phyloP scores from a whole-genome alignment of 2,888 invertebrate species.

The Drosophila colorata region DNA sequence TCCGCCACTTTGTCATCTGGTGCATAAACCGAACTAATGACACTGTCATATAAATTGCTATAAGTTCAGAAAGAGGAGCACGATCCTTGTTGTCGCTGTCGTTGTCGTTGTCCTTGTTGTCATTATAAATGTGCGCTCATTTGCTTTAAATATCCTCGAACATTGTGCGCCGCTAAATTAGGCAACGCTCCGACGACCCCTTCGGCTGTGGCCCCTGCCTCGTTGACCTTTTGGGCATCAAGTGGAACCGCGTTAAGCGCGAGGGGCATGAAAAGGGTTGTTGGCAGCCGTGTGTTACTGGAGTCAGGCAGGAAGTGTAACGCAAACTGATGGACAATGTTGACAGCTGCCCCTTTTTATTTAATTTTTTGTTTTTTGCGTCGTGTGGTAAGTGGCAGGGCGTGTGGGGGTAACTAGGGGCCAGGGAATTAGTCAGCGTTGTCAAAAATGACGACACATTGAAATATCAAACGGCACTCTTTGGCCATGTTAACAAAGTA shows the following conservation, averaged over 20 bases:
- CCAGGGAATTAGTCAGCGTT: slow-evolving; percentile 71
- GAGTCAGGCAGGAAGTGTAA: slow-evolving; percentile 55
- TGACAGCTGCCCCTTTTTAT: slow-evolving; percentile 66
- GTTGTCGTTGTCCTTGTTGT: slow-evolving; percentile 63
- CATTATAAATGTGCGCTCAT: slow-evolving; percentile 78
- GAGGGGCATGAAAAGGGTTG: slow-evolving; percentile 66
- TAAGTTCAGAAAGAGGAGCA: slow-evolving; percentile 48
- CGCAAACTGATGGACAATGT: slow-evolving; percentile 62
- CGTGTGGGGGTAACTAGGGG: slow-evolving; percentile 4
- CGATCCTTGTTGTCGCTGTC: slow-evolving; percentile 49
- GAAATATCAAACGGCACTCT: slow-evolving; percentile 61
- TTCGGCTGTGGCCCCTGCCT: slow-evolving; percentile 25
- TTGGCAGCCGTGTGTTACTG: slow-evolving; percentile 28
- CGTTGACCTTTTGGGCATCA: slow-evolving; percentile 74
- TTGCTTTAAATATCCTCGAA: slow-evolving; percentile 76
- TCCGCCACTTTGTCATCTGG: slow-evolving; percentile 19
- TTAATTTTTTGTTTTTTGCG: not conserved
- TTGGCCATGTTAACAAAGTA: slow-evolving; percentile 64
- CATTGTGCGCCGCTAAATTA: slow-evolving; percentile 76
- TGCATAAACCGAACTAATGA: slow-evolving; percentile 54
- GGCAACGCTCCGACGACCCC: slow-evolving; percentile 44
- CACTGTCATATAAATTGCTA: slow-evolving; percentile 65
- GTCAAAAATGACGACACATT: slow-evolving; percentile 72
- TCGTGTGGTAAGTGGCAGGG: not conserved
- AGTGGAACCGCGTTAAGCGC: slow-evolving; percentile 69